Conservation (phyloP, 2,888 invertebrate genomes). For the Synanthedon myopaeformis region DNA sequence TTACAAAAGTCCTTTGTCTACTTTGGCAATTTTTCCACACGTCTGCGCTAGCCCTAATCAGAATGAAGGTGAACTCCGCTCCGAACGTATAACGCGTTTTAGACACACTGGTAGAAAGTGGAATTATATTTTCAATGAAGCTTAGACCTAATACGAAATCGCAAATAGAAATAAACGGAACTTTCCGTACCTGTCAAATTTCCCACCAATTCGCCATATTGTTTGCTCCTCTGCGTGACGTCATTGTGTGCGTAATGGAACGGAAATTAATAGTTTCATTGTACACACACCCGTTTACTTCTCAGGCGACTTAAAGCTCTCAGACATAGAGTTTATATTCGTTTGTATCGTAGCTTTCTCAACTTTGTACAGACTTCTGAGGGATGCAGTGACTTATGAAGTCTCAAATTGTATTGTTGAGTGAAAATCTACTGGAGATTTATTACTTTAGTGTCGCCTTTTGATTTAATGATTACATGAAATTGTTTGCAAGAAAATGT, state of each 20-base stretch:
- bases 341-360: constrained; percentile 2
- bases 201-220: constrained; percentile 49
- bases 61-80: no score
- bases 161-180: constrained; percentile 3
- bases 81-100: no score
- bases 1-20: no score
- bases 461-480: not conserved
- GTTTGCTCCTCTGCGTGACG: constrained; percentile 46
- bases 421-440: constrained; percentile 24
- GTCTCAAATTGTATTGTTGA: constrained; percentile 21
- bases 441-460: constrained; percentile 12
- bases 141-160: not conserved
- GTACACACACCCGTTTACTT: constrained; percentile 15
- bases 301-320: constrained; percentile 8
- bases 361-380: constrained; percentile 26
- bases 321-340: constrained; percentile 16
- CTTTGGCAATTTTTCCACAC: no score
- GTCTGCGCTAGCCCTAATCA: no score
- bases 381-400: constrained; percentile 21
- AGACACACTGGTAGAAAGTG: no score
- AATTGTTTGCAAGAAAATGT: no score
- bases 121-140: no score
- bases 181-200: constrained; percentile 44
- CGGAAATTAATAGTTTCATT: constrained; percentile 58
- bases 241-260: constrained; percentile 53